A percentile compares a stretch with the other conserved stretches of the same genome.
These are phyloP conservation scores for Chanos chanos DNA, from an alignment of 2,797 vertebrate genomes.

Conservation along the genomic window DNA sequence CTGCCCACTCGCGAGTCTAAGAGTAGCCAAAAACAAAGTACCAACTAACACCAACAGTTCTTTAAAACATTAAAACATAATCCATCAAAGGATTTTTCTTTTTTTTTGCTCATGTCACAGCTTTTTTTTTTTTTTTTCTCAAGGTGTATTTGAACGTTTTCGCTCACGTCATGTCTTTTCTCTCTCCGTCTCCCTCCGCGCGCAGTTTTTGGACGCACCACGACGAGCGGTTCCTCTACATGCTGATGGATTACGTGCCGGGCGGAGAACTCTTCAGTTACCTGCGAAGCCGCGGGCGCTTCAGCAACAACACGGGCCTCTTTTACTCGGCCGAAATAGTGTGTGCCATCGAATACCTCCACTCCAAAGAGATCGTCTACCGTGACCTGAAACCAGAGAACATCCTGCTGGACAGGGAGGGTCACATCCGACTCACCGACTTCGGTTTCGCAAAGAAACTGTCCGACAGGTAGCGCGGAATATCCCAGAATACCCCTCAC, in stretches of 20 bases:
- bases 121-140: too few species aligned
- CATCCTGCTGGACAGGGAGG: constrained; percentile 90
- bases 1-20: too few species aligned
- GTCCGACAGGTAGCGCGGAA: constrained; percentile 81
- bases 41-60: too few species aligned
- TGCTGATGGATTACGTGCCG: constrained; percentile 94
- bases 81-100: too few species aligned
- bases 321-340: constrained; percentile 91
- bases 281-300: constrained; percentile 87
- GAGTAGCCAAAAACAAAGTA: too few species aligned
- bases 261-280: constrained; percentile 96
- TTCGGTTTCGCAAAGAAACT: constrained; percentile 98
- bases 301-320: constrained; percentile 81
- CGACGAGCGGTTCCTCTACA: constrained; percentile 89
- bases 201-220: constrained; percentile 93
- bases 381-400: constrained; percentile 97
- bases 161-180: not conserved
- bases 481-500: too few species aligned
- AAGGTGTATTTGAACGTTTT: not conserved
- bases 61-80: too few species aligned
- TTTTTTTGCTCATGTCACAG: too few species aligned
- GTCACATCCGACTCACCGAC: constrained; percentile 94
- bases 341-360: constrained; percentile 94
- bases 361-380: constrained; percentile 90
- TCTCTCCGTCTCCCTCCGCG: not conserved